Evolutionary conservation across 2,113 vertebrate species (phyloP), one percentile per base, ranked within the genome.

Genomic region (Irena cyanogastra): DNA sequence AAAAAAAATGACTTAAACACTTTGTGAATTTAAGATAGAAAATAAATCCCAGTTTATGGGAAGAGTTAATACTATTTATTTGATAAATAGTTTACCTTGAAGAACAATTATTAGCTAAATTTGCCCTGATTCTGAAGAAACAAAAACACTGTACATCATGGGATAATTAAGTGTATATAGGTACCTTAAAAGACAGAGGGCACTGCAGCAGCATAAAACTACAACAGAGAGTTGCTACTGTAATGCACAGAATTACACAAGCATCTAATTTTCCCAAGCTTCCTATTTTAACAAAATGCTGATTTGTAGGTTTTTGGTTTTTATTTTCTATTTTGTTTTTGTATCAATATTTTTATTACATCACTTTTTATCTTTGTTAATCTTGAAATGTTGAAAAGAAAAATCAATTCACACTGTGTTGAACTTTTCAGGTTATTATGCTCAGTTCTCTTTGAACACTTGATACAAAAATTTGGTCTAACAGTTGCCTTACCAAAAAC

Each of bases 151-250:
- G 33, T 45, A 71, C 89, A 96, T 97, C 92, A 52, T 52, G 93
- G 89, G 97, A 95, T 97, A 98, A 98, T 98, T 98, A 98, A 91
- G 63, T 87, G 81, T 77, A 95, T 84, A 83, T 86, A 90, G 82
- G 21, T 28, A 72, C 23, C 69, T 78, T 65, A 90, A 97, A 97
- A 98, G 94, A 98, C 86, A 98, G 95, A 97, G 95, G 93, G 93
- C 97, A 97, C 94, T 97, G 69, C 72, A 95, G 83, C 87, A 97
- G 90, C 84, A 94, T 93, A 80, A 94, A 96, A 95, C 41, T 82
- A 96, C 80, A 60, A 70, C 30, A 88, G 52, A 77, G 88, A 78
- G 4, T 68, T 91, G 20, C 16, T 89, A 35, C 90, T 90, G 50
- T 85, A 92, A 74, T 53, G 42, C 7, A 68, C 11, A 52, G 30